Evolutionary conservation across 2,113 vertebrate genomes (phyloP), one percentile per base, ranked within the genome.

Genomic region (Astur gentilis): DNA sequence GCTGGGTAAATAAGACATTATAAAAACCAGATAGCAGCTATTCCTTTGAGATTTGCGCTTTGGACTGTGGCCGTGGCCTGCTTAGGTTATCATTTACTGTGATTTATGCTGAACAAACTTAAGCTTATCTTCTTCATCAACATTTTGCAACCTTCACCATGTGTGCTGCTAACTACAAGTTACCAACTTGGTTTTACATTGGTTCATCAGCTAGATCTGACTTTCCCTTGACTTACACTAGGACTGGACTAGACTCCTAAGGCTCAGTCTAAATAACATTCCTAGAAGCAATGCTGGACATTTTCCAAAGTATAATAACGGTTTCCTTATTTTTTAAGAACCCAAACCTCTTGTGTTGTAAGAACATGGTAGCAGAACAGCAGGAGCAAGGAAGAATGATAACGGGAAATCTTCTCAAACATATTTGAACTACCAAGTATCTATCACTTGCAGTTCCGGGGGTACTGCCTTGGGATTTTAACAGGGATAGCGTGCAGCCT

Each of bases 381-480:
- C 52, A 76, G 69, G 34, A 92, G 31, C 89, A 76, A 89, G 31
- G 11, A 60, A 89, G 70, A 45, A 55, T 94, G 92, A 93, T 96
- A 96, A 93, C 65, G 89, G 34, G 49, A 93, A 92, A 94, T 97
- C 95, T 94, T 89, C 69, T 95, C 52, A 79, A 91, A 95, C 93
- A 85, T 91, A 84, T 87, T 95, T 96, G 40, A 79, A n/a, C 83
- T 67, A 87, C 69, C 45, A 79, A 50, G 18, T 95, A 95, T 96
- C 91, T 97, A 31, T n/a, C 47, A 89, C 26, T 87, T 89, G 72
- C 83, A 96, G 83, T n/a, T 52, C 49, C 81, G 79, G 61, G 36
- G 47, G 13, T 70, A 69, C 36, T 87, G 79, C 60, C 76, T 44
- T 66, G 40, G 55, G 50, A 89, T 93, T 95, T 89, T 89, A 83